These are phyloP conservation scores for Ernsta delagoae DNA, from an alignment of 2,888 invertebrate genomes.

Conservation along the genomic window DNA sequence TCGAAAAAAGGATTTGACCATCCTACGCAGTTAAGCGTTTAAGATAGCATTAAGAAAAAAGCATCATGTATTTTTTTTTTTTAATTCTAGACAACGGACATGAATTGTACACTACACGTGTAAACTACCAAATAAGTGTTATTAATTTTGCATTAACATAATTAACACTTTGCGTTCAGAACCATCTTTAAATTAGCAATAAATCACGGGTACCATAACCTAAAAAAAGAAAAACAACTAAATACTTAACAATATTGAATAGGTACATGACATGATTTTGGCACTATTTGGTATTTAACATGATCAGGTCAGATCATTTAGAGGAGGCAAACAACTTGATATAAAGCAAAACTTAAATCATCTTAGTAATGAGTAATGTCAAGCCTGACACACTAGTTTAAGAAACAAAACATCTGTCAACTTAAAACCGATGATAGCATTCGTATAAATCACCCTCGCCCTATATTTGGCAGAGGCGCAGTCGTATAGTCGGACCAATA, in stretches of 20 bases:
- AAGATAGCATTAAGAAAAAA: background rate
- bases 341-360: background rate
- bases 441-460: conserved; percentile 17
- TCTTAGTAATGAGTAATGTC: background rate
- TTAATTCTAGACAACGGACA: background rate
- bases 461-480: conserved; percentile 19
- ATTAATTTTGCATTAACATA: no score
- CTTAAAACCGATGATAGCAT: conserved; percentile 18
- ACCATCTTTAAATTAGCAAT: no score
- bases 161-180: no score
- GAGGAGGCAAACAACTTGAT: background rate
- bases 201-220: no score
- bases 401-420: conserved; percentile 3
- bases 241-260: no score
- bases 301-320: background rate
- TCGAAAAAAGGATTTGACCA: background rate
- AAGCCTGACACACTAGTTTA: background rate
- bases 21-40: background rate
- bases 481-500: conserved; percentile 27
- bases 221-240: no score
- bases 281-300: no score
- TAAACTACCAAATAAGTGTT: no score
- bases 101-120: no score
- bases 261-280: no score
- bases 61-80: background rate